Percentiles rank a stretch among this genome's conserved stretches.
Conservation (phyloP, 2,797 vertebrate genomes). For the Notamacropus eugenii region DNA sequence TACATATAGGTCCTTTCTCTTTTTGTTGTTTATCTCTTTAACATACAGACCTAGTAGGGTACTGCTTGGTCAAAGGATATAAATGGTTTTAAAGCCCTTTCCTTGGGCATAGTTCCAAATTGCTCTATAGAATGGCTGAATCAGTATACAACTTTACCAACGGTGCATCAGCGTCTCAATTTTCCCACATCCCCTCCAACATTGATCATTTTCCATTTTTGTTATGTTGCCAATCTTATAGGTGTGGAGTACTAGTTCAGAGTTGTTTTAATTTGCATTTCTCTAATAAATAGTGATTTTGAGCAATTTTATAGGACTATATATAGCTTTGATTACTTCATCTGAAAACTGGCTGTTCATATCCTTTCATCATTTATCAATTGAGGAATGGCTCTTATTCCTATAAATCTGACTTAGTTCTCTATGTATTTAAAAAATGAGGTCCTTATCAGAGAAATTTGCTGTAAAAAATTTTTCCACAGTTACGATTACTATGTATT, state of each 20-base stretch:
- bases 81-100: neutral
- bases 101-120: neutral
- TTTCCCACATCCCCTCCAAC: neutral
- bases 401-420: neutral
- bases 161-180: neutral
- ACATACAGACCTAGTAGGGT: no score
- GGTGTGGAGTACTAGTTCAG: neutral
- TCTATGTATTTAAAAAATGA: neutral
- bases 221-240: neutral
- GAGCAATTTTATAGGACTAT: neutral
- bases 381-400: neutral
- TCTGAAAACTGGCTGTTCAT: neutral
- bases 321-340: neutral
- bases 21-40: no score
- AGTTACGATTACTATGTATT: neutral
- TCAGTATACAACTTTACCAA: neutral
- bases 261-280: neutral
- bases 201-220: neutral
- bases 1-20: no score
- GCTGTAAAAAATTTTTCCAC: neutral
- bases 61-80: no score
- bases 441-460: neutral
- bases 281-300: neutral
- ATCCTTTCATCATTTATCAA: neutral
- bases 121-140: neutral